A percentile compares a stretch with the other conserved stretches of the same genome.
phyloP scores from a whole-genome alignment of 2,113 vertebrate species.

The Calypte anna region DNA sequence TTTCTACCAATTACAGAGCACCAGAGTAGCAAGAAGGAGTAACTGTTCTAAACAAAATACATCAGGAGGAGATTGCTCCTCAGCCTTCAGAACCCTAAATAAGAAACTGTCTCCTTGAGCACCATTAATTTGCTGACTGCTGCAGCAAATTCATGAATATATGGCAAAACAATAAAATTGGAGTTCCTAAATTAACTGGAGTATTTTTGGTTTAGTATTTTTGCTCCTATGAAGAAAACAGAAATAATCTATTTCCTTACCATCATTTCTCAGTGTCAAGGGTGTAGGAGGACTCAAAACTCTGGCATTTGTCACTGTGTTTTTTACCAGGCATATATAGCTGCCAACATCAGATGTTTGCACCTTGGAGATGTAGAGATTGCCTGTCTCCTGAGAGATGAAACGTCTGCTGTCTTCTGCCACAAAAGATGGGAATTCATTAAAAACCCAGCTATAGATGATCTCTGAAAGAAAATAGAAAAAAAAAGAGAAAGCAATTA shows the following conservation, averaged over 20 bases:
- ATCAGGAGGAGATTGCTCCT: not conserved
- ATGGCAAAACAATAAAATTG: not conserved
- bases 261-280: slow-evolving; percentile 90
- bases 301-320: slow-evolving; percentile 89
- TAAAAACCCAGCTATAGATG: slow-evolving; percentile 97
- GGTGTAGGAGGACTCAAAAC: slow-evolving; percentile 95
- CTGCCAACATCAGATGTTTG: slow-evolving; percentile 94
- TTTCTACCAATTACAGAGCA: not conserved
- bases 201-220: not conserved
- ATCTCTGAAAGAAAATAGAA: slow-evolving; percentile 82
- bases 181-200: not conserved
- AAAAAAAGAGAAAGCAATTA: not conserved
- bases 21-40: not conserved
- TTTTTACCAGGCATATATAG: slow-evolving; percentile 97
- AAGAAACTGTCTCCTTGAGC: not conserved
- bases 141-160: not conserved
- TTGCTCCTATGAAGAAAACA: not conserved
- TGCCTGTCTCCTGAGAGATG: slow-evolving; percentile 96
- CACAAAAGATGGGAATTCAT: slow-evolving; percentile 96
- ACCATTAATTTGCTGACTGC: not conserved
- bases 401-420: slow-evolving; percentile 95
- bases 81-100: not conserved
- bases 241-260: slow-evolving; percentile 79
- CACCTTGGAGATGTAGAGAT: slow-evolving; percentile 97
- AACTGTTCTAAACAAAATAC: not conserved